Conservation (phyloP, 2,888 invertebrate genomes). For the Leucoma salicis region DNA sequence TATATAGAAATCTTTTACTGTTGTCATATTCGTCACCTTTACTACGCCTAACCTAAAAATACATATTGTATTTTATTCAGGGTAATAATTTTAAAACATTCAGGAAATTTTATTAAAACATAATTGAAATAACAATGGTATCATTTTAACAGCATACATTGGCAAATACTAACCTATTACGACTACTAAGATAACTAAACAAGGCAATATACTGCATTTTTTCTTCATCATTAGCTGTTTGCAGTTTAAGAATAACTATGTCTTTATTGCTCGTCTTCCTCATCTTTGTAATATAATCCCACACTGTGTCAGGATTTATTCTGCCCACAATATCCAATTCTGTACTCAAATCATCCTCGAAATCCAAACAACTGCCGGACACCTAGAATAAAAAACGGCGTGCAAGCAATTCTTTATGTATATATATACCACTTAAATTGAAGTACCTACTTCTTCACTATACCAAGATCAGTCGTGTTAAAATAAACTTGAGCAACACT, state of each 20-base stretch:
- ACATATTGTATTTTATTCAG: neutral
- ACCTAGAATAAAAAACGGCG: constrained; percentile 51
- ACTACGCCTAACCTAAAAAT: constrained; percentile 89
- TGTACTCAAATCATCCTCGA: constrained; percentile 88
- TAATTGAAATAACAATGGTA: constrained; percentile 8
- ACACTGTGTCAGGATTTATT: constrained; percentile 93
- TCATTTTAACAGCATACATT: neutral
- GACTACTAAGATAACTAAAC: constrained; percentile 93
- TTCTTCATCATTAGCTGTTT: constrained; percentile 91
- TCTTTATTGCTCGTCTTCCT: constrained; percentile 94
- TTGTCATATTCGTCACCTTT: constrained; percentile 87
- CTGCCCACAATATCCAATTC: constrained; percentile 95
- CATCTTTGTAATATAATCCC: constrained; percentile 96
- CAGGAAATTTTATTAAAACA: constrained; percentile 3
- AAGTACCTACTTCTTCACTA: no score
- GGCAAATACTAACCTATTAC: constrained; percentile 81
- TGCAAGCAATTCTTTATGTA: no score
- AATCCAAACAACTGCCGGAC: constrained; percentile 84
- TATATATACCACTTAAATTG: no score
- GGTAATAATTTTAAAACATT: neutral
- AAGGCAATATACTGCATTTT: constrained; percentile 92
- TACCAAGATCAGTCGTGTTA: no score
- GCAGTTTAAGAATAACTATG: constrained; percentile 90
- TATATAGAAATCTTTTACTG: constrained; percentile 96
- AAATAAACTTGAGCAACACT: no score